phyloP scores from a whole-genome alignment of 2,113 vertebrate species.

The Myrmecophaga tridactyla region DNA sequence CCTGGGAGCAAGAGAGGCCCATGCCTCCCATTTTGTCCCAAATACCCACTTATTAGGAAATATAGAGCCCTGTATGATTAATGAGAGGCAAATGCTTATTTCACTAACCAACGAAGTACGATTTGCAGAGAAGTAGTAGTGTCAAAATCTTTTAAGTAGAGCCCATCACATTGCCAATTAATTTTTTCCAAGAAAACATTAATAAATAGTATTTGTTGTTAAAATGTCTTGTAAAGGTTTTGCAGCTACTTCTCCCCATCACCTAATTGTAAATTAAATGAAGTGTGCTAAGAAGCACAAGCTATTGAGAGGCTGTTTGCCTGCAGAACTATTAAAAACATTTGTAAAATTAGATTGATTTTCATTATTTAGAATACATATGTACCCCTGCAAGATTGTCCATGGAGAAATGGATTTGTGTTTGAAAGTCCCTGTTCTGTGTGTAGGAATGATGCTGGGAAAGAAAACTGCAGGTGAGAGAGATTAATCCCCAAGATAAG shows the following conservation, averaged over 20 bases:
- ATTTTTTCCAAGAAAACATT: not conserved
- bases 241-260: not conserved
- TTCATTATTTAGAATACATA: not conserved
- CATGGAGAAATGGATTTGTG: not conserved
- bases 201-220: not conserved
- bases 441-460: too few relatives aligned
- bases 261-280: not conserved
- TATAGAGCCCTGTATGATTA: fast-evolving
- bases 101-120: fast-evolving
- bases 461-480: fast-evolving
- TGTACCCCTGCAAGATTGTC: fast-evolving
- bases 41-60: fast-evolving
- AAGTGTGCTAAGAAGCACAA: not conserved
- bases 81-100: fast-evolving
- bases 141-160: fast-evolving
- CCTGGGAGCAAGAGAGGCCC: too few relatives aligned
- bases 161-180: fast-evolving
- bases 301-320: fast-evolving
- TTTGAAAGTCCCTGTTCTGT: fast-evolving
- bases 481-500: not conserved
- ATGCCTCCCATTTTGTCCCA: fast-evolving
- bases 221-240: too few relatives aligned
- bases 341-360: fast-evolving
- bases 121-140: not conserved
- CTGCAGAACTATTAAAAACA: not conserved